Evolutionary conservation across 2,888 invertebrate genomes (phyloP).

Genomic region (Seira musarum): DNA sequence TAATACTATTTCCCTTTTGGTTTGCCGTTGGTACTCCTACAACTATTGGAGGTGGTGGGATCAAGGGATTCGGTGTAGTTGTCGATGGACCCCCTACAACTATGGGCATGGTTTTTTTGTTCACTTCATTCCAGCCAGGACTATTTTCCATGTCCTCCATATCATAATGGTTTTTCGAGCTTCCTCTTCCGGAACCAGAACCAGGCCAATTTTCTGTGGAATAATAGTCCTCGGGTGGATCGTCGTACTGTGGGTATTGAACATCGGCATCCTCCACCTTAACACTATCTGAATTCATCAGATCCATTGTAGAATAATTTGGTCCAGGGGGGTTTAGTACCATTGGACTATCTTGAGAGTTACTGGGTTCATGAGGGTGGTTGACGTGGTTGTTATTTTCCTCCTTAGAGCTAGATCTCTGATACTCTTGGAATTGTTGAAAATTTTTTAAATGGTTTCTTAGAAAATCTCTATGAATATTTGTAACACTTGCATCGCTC

Average conservation of each 20-base stretch:
- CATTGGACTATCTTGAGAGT: too few relatives aligned
- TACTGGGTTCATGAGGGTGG: too few relatives aligned
- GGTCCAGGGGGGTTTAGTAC: slow-evolving; percentile 29
- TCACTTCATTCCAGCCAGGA: not conserved
- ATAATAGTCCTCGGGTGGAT: not conserved
- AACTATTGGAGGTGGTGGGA: not conserved
- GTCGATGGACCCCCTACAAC: not conserved
- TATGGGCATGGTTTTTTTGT: not conserved
- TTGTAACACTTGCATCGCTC: slow-evolving; percentile 18
- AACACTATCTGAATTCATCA: slow-evolving; percentile 2
- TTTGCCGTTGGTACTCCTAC: not conserved
- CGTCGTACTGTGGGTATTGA: not conserved
- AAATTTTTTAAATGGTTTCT: slow-evolving; percentile 33
- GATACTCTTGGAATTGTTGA: slow-evolving; percentile 27
- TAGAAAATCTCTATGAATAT: slow-evolving; percentile 30
- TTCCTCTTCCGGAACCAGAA: too few relatives aligned
- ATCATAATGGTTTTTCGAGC: not conserved
- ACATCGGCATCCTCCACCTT: not conserved
- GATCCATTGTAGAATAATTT: slow-evolving; percentile 1
- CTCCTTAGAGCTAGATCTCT: not conserved
- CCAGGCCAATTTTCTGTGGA: not conserved
- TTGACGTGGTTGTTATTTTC: not conserved
- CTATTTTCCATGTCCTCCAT: not conserved
- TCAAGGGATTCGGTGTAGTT: not conserved
- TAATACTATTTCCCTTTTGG: not conserved